Conservation (phyloP, 2,113 vertebrate species). For the Bothrops jararaca region DNA sequence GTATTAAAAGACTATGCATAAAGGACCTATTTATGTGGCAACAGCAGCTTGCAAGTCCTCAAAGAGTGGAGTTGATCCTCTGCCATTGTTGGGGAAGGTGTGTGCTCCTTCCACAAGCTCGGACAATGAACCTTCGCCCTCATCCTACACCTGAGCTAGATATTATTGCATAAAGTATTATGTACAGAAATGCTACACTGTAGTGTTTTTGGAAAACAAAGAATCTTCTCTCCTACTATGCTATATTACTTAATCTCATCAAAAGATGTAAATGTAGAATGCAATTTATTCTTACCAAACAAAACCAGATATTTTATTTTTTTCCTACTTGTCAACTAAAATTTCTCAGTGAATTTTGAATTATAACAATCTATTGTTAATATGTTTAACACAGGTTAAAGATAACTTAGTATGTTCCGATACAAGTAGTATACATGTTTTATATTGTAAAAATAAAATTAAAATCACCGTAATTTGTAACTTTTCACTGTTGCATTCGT, state of each 20-base stretch:
- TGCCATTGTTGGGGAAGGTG: neutral
- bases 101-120: neutral
- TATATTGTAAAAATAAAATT: neutral
- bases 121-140: too few species aligned
- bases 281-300: neutral
- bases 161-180: neutral
- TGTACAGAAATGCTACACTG: neutral
- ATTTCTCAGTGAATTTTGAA: neutral
- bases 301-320: neutral
- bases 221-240: constrained; percentile 48
- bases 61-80: neutral
- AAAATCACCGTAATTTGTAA: neutral
- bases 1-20: neutral
- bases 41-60: neutral
- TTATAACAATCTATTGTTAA: neutral
- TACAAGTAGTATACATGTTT: neutral
- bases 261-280: neutral
- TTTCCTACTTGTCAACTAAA: neutral
- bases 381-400: neutral
- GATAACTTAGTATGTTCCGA: neutral
- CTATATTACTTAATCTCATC: neutral
- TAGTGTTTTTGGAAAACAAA: neutral
- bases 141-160: too few species aligned
- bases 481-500: neutral
- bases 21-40: neutral